Base-by-base conservation (phyloP, 2,888 invertebrate species). In the Tetheella fluctuosa region DNA sequence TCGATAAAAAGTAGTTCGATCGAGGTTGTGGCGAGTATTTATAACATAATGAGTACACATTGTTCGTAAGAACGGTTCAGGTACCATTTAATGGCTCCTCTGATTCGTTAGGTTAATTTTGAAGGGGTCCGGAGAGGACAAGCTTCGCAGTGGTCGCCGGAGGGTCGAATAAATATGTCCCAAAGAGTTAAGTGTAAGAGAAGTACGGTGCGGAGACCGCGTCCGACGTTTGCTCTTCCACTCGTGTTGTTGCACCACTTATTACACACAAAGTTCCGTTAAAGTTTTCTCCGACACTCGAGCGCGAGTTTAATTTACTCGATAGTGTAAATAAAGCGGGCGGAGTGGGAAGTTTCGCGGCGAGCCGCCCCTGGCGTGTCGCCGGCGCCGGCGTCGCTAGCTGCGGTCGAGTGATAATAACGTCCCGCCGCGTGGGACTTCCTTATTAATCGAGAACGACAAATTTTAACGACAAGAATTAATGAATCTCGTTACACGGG, bases 391-490 rank as follows among this genome's bases (percentile, higher is more conserved):
- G 42, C 42, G 17, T 48, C 20, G 48, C 48, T 34, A 23, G 81
- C 85, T 88, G 91, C 88, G 91, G 92, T 90, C 89, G 83, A 86
- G 85, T 87, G 91, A 90, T 91, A 93, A 93, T 93, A 93, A 93
- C 91, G 89, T 89, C 80, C 83, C 83, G 81, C 85, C 85, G 81
- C 84, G 83, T 82, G 86, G 86, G 90, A 86, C 90, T 88, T 91
- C 91, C 92, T 93, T 93, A 93, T 93, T 93, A 93, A 93, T 93
- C 91, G 93, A 91, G 92, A 91, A 93, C 93, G 93, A 93, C 93
- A 93, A 93, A 93, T 93, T 93, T 93, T 93, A 93, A 93, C 93
- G 93, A 93, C 93, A 93, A 92, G 93, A 93, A 93, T 93, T 93
- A 93, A 93, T 93, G 93, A 93, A 93, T 93, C 93, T 93, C 93